Evolutionary conservation across 2,888 invertebrate species (phyloP), one percentile per base, ranked within the genome.

Genomic region (Xestia sexstrigata): DNA sequence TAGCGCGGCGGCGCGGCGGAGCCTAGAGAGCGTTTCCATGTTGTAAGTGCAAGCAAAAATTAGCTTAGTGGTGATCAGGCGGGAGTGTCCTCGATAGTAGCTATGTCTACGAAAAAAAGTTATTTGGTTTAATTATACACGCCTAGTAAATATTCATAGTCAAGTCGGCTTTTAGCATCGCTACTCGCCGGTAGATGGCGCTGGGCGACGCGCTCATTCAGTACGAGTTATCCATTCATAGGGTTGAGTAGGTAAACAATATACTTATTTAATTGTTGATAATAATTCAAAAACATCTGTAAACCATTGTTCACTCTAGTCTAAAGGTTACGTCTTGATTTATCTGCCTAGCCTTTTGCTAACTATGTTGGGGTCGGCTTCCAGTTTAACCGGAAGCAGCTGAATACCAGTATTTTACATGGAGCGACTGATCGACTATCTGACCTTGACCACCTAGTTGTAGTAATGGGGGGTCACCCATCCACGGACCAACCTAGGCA

Each of bases 121-220:
- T 5, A 45, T 68, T 68, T 45, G 17, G 17, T n/a, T 66, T 30
- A 23, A 30, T 23, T 8, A 30, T 58, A 17, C 15, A 23, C 7
- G 7, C 26, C 3, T 42, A 26, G 23, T 45, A n/a, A 17, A 8
- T n/a, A 65, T n/a, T 17, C 8, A 26, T n/a, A 42, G 45, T 26
- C 8, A 4, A 1, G n/a, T 42, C n/a, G 20, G 20, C 35, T 49
- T 70, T 39, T 73, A 13, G 45, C 84, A 13, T 23, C 1, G 71
- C 90, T 85, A 88, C 82, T 89, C 70, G 68, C 63, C 70, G 66
- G 42, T 81, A 90, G 90, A 88, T 90, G 90, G 89, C 89, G 87
- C 67, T 81, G 67, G 17, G 23, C 3, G 80, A 58, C n/a, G 15
- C 70, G 30, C 30, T 72, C 65, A 78, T 82, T 79, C 74, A 67